phyloP scores from a whole-genome alignment of 2,113 vertebrate genomes.

The Eublepharis macularius region DNA sequence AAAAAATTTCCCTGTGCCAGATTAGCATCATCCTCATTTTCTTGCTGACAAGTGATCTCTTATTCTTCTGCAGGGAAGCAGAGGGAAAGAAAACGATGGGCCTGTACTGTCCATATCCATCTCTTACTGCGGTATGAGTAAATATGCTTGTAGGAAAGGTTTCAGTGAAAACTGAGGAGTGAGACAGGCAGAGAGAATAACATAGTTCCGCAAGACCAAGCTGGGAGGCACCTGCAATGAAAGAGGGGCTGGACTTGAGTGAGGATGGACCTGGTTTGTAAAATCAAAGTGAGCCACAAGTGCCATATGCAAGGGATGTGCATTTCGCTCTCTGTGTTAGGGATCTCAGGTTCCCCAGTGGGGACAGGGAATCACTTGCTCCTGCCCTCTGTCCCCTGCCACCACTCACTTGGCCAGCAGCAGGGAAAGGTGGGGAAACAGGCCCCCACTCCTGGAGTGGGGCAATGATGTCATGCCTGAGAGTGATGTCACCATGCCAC shows the following conservation, averaged over 20 bases:
- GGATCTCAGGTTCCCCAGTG: too few relatives aligned
- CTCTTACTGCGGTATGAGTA: background rate
- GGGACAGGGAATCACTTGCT: too few relatives aligned
- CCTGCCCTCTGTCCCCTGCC: too few relatives aligned
- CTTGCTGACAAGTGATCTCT: too few relatives aligned
- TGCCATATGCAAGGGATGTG: background rate
- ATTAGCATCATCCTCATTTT: background rate
- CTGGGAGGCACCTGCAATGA: background rate
- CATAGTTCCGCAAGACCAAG: background rate
- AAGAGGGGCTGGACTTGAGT: background rate
- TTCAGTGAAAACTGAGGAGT: background rate
- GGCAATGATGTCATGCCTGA: too few relatives aligned
- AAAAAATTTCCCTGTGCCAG: background rate
- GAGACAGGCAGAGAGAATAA: background rate
- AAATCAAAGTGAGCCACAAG: background rate
- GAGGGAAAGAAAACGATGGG: background rate
- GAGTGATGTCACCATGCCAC: too few relatives aligned
- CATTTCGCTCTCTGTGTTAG: too few relatives aligned
- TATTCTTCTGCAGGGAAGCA: background rate
- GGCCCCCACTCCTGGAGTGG: too few relatives aligned
- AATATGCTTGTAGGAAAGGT: background rate
- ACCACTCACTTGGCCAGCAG: too few relatives aligned
- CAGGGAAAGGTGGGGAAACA: too few relatives aligned
- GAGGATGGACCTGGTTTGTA: background rate
- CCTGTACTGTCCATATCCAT: background rate